Percentiles rank a stretch among this genome's conserved stretches.
phyloP scores from a whole-genome alignment of 2,113 vertebrate species.

The Sprattus sprattus region DNA sequence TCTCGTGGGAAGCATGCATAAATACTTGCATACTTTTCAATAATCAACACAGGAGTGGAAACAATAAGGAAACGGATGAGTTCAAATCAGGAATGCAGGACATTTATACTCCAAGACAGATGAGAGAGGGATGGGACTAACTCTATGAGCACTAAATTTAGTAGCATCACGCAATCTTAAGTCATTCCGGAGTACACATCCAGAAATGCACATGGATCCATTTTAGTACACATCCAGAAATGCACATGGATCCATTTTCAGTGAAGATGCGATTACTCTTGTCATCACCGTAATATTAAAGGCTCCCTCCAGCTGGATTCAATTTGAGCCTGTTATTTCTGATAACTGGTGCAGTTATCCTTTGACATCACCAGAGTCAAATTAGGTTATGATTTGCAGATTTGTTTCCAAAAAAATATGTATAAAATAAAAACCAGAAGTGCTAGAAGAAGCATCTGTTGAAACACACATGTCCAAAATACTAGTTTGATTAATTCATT shows the following conservation, averaged over 20 bases:
- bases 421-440: neutral
- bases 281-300: slow-evolving; percentile 48
- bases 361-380: slow-evolving; percentile 4
- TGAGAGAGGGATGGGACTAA: slow-evolving; percentile 13
- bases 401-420: neutral
- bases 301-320: slow-evolving; percentile 57
- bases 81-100: slow-evolving; percentile 26
- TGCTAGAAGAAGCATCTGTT: neutral
- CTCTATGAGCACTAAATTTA: slow-evolving; percentile 37
- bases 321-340: slow-evolving; percentile 49
- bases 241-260: slow-evolving; percentile 53
- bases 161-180: slow-evolving; percentile 61
- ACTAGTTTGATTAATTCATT: neutral
- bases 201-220: slow-evolving; percentile 55
- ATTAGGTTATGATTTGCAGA: neutral
- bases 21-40: neutral
- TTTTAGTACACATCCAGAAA: slow-evolving; percentile 59
- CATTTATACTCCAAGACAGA: neutral
- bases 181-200: slow-evolving; percentile 61
- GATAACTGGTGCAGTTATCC: slow-evolving; percentile 25
- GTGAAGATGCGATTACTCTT: slow-evolving; percentile 57
- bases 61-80: slow-evolving; percentile 24
- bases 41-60: neutral
- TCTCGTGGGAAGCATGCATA: neutral
- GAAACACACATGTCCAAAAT: neutral